Evolutionary conservation across 1,140 invertebrate species (phyloP).

Genomic region (Hormaphis cornu): DNA sequence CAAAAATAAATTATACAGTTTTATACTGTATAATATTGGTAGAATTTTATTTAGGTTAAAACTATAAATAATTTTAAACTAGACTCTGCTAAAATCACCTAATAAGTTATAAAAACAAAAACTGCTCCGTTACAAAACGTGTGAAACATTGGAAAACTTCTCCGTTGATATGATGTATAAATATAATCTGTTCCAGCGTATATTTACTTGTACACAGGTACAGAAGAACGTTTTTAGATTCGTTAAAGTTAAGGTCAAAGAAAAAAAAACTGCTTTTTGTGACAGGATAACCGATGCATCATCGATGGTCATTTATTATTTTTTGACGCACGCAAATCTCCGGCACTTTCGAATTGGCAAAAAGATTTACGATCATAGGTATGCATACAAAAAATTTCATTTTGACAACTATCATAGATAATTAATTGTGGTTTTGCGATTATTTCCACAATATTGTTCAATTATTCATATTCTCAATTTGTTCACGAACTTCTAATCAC

Average conservation of each 20-base stretch:
- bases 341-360: not conserved
- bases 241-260: not conserved
- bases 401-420: not conserved
- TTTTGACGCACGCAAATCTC: conserved; percentile 20
- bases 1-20: too few relatives aligned
- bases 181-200: too few relatives aligned
- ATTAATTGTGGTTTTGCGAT: conserved; percentile 3
- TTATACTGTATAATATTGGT: too few relatives aligned
- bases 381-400: conserved; percentile 1
- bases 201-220: too few relatives aligned
- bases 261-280: not conserved
- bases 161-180: too few relatives aligned
- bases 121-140: too few relatives aligned
- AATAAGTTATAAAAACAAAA: too few relatives aligned
- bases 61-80: too few relatives aligned
- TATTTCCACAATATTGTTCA: not conserved
- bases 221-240: not conserved
- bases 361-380: conserved; percentile 23
- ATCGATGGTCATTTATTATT: conserved; percentile 11
- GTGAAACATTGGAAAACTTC: too few relatives aligned
- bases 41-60: too few relatives aligned
- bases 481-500: not conserved
- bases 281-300: conserved; percentile 19
- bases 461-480: too few relatives aligned
- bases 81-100: too few relatives aligned